These are phyloP conservation scores for Microplitis deprimator DNA, from an alignment of 2,888 invertebrate genomes.

Conservation along the genomic window DNA sequence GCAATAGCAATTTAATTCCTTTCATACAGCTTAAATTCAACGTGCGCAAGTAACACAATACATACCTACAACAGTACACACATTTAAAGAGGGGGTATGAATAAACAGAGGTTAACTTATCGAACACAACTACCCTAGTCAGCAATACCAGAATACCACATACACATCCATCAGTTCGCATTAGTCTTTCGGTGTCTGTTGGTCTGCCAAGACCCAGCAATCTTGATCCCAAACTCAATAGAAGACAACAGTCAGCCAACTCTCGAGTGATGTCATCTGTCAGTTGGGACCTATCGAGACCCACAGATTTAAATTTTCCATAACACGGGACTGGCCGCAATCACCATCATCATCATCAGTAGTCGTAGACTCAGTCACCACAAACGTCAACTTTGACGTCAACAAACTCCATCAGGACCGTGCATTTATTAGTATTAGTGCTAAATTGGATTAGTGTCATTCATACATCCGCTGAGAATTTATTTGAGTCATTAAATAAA, in stretches of 20 bases:
- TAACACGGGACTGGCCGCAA: not conserved
- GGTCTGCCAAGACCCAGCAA: not conserved
- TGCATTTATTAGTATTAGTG: not conserved
- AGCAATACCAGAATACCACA: slow-evolving; percentile 29
- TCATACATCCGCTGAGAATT: not conserved
- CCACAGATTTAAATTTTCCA: not conserved
- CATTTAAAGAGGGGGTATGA: slow-evolving; percentile 16
- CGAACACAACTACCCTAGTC: slow-evolving; percentile 53
- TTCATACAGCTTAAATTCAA: not conserved
- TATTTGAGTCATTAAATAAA: not conserved
- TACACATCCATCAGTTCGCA: not conserved
- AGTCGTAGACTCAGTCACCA: not conserved
- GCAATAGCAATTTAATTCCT: not conserved
- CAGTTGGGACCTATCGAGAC: not conserved
- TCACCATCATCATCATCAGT: not conserved
- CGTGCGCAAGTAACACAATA: slow-evolving; percentile 5
- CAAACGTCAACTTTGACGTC: not conserved
- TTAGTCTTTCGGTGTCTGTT: not conserved
- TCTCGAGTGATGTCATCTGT: not conserved
- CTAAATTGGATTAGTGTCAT: not conserved
- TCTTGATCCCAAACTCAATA: not conserved
- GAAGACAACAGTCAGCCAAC: not conserved
- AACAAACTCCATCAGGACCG: not conserved
- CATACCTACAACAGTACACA: slow-evolving; percentile 1
- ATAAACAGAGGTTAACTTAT: slow-evolving; percentile 49